These are phyloP conservation scores for Lanius collurio DNA, from an alignment of 2,113 vertebrate genomes.

Conservation along the genomic window DNA sequence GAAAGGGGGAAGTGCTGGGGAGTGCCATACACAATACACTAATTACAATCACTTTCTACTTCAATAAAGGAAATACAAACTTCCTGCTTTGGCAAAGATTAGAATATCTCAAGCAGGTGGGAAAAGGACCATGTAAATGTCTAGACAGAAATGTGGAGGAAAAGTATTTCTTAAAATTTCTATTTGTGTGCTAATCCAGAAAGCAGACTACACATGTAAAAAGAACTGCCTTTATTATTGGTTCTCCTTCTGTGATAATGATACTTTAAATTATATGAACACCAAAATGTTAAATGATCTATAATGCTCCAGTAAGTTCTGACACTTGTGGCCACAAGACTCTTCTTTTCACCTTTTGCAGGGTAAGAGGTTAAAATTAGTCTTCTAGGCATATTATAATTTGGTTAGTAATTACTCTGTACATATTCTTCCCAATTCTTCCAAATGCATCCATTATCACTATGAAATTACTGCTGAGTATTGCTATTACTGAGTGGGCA, in stretches of 20 bases:
- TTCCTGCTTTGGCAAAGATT: slow-evolving; percentile 49
- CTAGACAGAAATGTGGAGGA: neutral
- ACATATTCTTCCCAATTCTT: neutral
- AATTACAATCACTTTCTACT: slow-evolving; percentile 52
- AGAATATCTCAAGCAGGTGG: neutral
- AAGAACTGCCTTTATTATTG: neutral
- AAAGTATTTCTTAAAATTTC: neutral
- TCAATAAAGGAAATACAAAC: slow-evolving; percentile 60
- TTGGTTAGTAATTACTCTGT: neutral
- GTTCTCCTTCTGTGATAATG: neutral
- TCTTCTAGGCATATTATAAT: neutral
- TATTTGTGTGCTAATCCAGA: neutral
- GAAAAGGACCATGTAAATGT: neutral
- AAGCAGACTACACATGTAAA: neutral
- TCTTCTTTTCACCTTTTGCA: neutral
- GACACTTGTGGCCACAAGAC: neutral
- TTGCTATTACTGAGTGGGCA: neutral
- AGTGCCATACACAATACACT: slow-evolving; percentile 8
- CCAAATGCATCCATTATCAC: neutral
- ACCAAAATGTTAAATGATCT: neutral
- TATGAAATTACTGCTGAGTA: neutral
- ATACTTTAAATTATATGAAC: neutral
- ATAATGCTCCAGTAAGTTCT: neutral
- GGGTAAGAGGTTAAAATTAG: neutral
- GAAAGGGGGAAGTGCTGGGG: neutral